Base-by-base conservation (phyloP, 2,888 invertebrate species). In the Lysandra coridon region DNA sequence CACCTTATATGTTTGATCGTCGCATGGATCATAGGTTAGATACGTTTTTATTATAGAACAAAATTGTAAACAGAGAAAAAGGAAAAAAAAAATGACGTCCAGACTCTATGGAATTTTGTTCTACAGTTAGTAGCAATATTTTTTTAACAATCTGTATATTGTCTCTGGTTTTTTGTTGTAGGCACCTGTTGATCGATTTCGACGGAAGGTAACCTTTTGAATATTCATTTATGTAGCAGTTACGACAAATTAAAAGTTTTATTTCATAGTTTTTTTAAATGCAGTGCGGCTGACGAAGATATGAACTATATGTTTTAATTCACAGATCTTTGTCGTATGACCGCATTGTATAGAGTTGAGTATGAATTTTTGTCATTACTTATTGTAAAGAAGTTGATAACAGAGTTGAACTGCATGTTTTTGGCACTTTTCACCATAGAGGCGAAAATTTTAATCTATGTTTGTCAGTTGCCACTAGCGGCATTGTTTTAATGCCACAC, bases 21-120 rank as follows among this genome's bases (percentile, higher is more conserved):
- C 37, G 73, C 73, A 60, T 37, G 40, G 57, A 73, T 60, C 40
- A 60, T 79, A 40, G 57, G 78, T 79, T 79, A 74, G 74, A 74
- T 78, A 78, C 40, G n/a, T 73, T 79, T 78, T 73, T 79, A 74
- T 60, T 79, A 74, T 57, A 57, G 57, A 79, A 62, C 40, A 40
- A 64, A 60, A 23, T 37, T 23, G 37, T 76, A 33, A 76, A 53
- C 30, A 17, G 40, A 7, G 60, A 78, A 78, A 78, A 40, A n/a
- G 3, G 1, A 40, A 78, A 62, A 60, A 60, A 23, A 60, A 78
- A 78, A n/a, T 79, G 62, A 79, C 74, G 79, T 79, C 74, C 57
- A 73, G 74, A 60, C 62, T n/a, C 62, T n/a, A 23, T 2, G 10
- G 23, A 62, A 1, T 30, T 7, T 64, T 30, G 30, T 64, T 30